These are phyloP conservation scores for Sphaeridia pumilis DNA, from an alignment of 2,888 invertebrate genomes.

Conservation along the genomic window DNA sequence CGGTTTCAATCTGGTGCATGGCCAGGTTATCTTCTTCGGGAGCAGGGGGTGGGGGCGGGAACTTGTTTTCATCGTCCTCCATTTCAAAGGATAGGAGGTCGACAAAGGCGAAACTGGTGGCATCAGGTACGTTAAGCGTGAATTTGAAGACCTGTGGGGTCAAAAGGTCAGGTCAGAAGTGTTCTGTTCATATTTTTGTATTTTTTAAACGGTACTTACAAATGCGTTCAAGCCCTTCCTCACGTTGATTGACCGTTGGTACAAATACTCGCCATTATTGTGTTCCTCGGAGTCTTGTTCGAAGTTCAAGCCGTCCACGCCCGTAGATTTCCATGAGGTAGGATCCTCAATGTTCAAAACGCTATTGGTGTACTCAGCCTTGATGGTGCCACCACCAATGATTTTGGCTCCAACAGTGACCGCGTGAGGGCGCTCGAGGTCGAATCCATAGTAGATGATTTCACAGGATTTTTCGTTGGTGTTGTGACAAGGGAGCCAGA, in stretches of 20 bases:
- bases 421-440: not conserved
- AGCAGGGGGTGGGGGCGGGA: not conserved
- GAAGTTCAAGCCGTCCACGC: not conserved
- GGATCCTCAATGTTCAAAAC: not conserved
- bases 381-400: not conserved
- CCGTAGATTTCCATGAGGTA: not conserved
- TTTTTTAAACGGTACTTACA: not conserved
- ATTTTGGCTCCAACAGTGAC: not conserved
- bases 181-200: not conserved
- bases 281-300: not conserved
- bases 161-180: not conserved
- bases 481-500: not conserved
- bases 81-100: not conserved
- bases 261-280: not conserved
- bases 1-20: not conserved
- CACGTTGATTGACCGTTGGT: not conserved
- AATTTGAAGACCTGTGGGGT: constrained; percentile 1
- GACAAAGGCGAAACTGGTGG: not conserved
- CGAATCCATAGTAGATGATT: not conserved
- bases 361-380: not conserved
- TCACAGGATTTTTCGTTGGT: not conserved
- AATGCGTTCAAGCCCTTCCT: not conserved
- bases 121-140: not conserved
- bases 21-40: too few species aligned
- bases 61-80: not conserved